Evolutionary conservation across 2,797 vertebrate species (phyloP).

Genomic region (Pyrocephalus nanus): DNA sequence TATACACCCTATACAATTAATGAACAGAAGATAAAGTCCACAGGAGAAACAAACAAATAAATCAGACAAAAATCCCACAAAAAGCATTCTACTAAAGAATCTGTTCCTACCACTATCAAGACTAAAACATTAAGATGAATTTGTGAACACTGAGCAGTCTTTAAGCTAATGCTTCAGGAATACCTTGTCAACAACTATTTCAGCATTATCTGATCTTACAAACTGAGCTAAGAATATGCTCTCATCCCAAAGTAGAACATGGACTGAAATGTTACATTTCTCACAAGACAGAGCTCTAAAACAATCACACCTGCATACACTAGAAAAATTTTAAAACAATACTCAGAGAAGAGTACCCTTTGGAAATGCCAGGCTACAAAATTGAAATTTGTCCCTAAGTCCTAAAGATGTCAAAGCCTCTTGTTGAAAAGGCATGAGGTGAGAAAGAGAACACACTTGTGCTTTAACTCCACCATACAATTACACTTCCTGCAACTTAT

Average conservation of each 20-base stretch:
- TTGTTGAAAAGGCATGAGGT: neutral
- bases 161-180: neutral
- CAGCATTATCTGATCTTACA: neutral
- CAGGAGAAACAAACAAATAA: neutral
- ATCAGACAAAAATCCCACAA: neutral
- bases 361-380: neutral
- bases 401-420: neutral
- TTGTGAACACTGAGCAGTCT: neutral
- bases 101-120: neutral
- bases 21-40: neutral
- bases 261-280: neutral
- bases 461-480: neutral
- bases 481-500: neutral
- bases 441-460: neutral
- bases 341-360: neutral
- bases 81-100: neutral
- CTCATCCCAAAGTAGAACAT: neutral
- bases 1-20: neutral
- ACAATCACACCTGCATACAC: neutral
- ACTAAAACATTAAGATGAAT: neutral
- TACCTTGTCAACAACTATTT: neutral
- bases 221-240: neutral
- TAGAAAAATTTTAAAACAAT: neutral
- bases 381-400: neutral
- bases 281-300: neutral